Percentiles rank a stretch among this genome's conserved stretches.
Conservation (phyloP, 1,140 invertebrate genomes). For the Drosophila saltans region DNA sequence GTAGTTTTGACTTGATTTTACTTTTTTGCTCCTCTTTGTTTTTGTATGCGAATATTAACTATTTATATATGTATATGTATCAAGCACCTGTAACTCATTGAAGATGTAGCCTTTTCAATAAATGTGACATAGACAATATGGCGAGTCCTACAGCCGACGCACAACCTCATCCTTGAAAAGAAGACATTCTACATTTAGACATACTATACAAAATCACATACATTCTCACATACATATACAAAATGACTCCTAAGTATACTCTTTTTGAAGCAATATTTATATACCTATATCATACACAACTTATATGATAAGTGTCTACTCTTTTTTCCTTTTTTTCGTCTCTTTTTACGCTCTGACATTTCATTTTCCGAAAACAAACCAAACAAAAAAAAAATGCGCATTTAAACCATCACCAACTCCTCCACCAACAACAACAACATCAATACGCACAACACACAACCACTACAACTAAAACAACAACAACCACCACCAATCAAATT, state of each 20-base stretch:
- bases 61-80: neutral
- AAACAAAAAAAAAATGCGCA: slow-evolving; percentile 57
- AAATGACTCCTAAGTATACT: slow-evolving; percentile 56
- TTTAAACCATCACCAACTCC: slow-evolving; percentile 37
- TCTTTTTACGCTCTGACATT: slow-evolving; percentile 81
- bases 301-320: slow-evolving; percentile 82
- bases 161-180: slow-evolving; percentile 40
- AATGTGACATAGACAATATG: slow-evolving; percentile 9
- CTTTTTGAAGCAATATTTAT: slow-evolving; percentile 62
- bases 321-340: slow-evolving; percentile 80
- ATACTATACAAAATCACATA: slow-evolving; percentile 4
- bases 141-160: slow-evolving; percentile 52
- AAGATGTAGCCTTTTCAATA: slow-evolving; percentile 3
- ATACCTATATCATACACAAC: slow-evolving; percentile 75
- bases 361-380: slow-evolving; percentile 67
- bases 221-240: slow-evolving; percentile 35
- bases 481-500: slow-evolving; percentile 23
- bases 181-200: neutral
- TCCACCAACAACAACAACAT: slow-evolving; percentile 31
- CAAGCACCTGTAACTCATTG: slow-evolving; percentile 6
- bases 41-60: slow-evolving; percentile 1
- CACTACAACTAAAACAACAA: slow-evolving; percentile 24
- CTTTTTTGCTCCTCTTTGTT: neutral
- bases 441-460: slow-evolving; percentile 54
- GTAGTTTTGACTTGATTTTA: neutral